Conservation (phyloP, 2,888 invertebrate species). For the Acleris holmiana region DNA sequence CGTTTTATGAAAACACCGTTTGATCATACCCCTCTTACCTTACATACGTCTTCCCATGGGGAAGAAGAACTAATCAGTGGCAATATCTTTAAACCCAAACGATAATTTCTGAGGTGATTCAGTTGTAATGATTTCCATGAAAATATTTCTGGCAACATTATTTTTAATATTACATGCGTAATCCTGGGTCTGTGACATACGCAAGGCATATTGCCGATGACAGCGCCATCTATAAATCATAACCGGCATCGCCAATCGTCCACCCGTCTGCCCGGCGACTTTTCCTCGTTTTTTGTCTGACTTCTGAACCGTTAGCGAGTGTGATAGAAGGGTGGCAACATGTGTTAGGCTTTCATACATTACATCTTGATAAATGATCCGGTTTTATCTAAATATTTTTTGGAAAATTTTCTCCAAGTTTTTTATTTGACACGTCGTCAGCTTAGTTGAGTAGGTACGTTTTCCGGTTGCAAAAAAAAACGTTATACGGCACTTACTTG, state of each 20-base stretch:
- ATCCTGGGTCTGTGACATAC: slow-evolving; percentile 62
- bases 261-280: slow-evolving; percentile 67
- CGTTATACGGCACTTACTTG: too few species aligned
- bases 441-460: too few species aligned
- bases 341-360: slow-evolving; percentile 58
- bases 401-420: slow-evolving; percentile 2
- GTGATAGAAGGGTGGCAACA: slow-evolving; percentile 72
- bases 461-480: too few species aligned
- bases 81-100: too few species aligned
- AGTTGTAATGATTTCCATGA: too few species aligned
- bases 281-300: slow-evolving; percentile 81
- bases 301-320: slow-evolving; percentile 64
- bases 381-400: slow-evolving; percentile 36
- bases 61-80: too few species aligned
- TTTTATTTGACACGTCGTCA: slow-evolving; percentile 1
- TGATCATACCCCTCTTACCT: too few species aligned
- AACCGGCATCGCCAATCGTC: slow-evolving; percentile 66
- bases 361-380: slow-evolving; percentile 57
- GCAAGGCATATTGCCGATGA: slow-evolving; percentile 80
- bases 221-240: slow-evolving; percentile 81
- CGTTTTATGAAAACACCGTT: too few species aligned
- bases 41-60: too few species aligned
- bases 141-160: too few species aligned
- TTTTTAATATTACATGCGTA: slow-evolving; percentile 3
- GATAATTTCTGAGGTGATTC: too few species aligned